Base-by-base conservation (phyloP, 2,797 vertebrate genomes). In the Crax fasciolata region DNA sequence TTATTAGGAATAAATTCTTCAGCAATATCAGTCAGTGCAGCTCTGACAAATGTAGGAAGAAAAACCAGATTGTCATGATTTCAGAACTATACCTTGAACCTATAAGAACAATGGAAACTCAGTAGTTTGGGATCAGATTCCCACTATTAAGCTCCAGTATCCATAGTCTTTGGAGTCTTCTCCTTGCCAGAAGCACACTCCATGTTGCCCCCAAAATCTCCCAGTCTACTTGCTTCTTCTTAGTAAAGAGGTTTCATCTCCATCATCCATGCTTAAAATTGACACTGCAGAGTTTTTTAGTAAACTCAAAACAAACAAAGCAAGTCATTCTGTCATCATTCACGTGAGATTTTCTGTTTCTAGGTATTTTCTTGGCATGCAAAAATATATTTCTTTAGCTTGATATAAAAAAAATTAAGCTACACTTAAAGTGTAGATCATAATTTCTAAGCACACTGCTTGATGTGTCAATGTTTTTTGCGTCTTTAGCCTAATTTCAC, bases 321-420 rank as follows among this genome's bases (percentile, higher is more conserved):
- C 13, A 51, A 35, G 18, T 66, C 52, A 25, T 87, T 89, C 49
- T 87, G 0, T 10, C 1, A 4, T 46, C 0, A 0, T 48, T 90
- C n/a, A 48, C 9, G 5, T 46, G 17, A 66, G 39, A 61, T 35
- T 88, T 92, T 74, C 21, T 65, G 5, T 23, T 94, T 70, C 8
- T 90, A 67, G 1, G 13, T 65, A 17, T 72, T 81, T 55, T 84
- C 12, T 30, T 62, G 43, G 52, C 3, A 14, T 44, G 9, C 7
- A 93, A 65, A 73, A 43, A 13, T 43, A 3, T 25, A 72, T 80
- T 91, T 75, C 30, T 75, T 76, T 3, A 1, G 11, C 5, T 13
- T 89, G 58, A 61, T 20, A 46, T 55, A 52, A 76, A 52, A 87
- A 78, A 1, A 79, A 52, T 81, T 51, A 70, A 66, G 8, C 10